Evolutionary conservation across 1,140 invertebrate genomes (phyloP).

Genomic region (Dinoponera quadriceps): DNA sequence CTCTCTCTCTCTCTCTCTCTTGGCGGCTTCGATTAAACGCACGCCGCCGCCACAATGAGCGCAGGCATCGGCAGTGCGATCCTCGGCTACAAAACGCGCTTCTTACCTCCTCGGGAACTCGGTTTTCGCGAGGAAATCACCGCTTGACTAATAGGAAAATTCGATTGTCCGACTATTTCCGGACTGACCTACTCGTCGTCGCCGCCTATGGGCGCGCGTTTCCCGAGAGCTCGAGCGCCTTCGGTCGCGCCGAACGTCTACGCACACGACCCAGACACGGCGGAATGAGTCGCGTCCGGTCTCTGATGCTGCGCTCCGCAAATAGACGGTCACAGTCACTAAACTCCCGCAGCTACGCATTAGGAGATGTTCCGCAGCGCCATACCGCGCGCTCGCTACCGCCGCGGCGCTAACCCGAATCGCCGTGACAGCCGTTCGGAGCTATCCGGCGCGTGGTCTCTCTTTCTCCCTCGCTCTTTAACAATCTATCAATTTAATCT

Average conservation of each 20-base stretch:
- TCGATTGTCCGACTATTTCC: conserved; percentile 56
- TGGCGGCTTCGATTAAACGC: conserved; percentile 34
- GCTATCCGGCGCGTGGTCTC: background rate
- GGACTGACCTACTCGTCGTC: conserved; percentile 57
- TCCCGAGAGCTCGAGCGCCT: conserved; percentile 8
- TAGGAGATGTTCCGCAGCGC: background rate
- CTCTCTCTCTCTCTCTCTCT: too few relatives aligned
- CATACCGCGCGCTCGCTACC: conserved; percentile 3
- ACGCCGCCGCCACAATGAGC: conserved; percentile 27
- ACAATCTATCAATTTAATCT: too few relatives aligned
- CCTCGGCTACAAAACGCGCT: background rate
- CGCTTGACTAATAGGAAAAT: conserved; percentile 40
- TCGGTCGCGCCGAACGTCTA: conserved; percentile 52
- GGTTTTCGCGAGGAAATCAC: conserved; percentile 22
- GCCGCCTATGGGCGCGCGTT: background rate
- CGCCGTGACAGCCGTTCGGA: background rate
- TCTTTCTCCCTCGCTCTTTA: background rate
- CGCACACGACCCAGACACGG: conserved; percentile 69
- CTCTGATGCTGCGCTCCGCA: conserved; percentile 65
- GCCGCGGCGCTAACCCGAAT: background rate
- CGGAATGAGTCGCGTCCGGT: conserved; percentile 73
- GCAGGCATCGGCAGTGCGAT: background rate
- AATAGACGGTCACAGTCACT: conserved; percentile 68
- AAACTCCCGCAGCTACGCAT: conserved; percentile 31
- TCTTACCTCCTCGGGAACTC: background rate